These are phyloP conservation scores for Sitophilus oryzae DNA, from an alignment of 1,140 invertebrate genomes.

Conservation along the genomic window DNA sequence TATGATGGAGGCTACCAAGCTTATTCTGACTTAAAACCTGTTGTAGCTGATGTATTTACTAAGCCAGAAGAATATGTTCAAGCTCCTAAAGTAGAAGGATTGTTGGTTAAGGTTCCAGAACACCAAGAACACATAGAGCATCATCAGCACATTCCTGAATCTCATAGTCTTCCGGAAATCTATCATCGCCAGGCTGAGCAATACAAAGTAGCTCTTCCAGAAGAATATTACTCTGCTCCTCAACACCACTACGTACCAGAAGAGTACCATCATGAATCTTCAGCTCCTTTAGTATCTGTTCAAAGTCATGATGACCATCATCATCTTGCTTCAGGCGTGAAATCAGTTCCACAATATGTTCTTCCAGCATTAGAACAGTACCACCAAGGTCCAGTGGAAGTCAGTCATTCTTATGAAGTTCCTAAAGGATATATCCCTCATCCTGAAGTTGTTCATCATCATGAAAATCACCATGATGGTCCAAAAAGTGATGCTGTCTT, in stretches of 20 bases:
- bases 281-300: no score
- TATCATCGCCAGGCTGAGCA: background rate
- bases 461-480: no score
- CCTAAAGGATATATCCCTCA: background rate
- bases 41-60: slow-evolving; percentile 12
- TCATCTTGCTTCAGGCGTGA: no score
- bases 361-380: no score
- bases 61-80: slow-evolving; percentile 16
- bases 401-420: no score
- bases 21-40: slow-evolving; percentile 9
- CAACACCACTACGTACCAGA: no score
- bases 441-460: no score
- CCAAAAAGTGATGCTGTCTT: no score
- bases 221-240: background rate
- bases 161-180: background rate
- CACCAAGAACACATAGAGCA: slow-evolving; percentile 1
- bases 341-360: no score
- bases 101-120: slow-evolving; percentile 13
- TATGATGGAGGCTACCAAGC: slow-evolving; percentile 21
- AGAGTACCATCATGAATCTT: no score
- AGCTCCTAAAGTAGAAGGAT: slow-evolving; percentile 14
- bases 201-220: background rate
- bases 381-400: no score
- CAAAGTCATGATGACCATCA: no score
- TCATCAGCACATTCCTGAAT: background rate